Evolutionary conservation across 2,113 vertebrate genomes (phyloP).

Genomic region (Crotalus helleri): DNA sequence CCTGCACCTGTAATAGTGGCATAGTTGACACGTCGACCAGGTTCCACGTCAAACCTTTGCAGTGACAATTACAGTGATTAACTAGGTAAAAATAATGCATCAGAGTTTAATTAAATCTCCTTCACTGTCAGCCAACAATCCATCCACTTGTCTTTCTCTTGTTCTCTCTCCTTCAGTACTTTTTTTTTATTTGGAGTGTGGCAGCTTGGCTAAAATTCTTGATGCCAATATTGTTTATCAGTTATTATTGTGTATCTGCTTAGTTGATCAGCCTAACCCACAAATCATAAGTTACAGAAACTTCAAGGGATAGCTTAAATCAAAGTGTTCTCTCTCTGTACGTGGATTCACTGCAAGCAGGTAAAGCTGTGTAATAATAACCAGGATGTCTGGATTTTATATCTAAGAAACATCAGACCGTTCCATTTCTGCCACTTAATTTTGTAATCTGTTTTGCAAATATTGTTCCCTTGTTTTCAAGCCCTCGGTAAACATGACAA

Average conservation of each 20-base stretch:
- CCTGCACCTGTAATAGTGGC: rapidly evolving
- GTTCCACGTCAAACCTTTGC: conserved; percentile 9
- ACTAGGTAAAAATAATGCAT: conserved; percentile 42
- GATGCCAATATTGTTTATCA: background rate
- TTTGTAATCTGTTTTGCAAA: background rate
- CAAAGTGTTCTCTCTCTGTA: background rate
- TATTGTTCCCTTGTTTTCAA: background rate
- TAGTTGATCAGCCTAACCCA: background rate
- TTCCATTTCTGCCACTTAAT: background rate
- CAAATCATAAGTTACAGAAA: background rate
- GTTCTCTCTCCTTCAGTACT: background rate
- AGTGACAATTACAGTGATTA: conserved; percentile 32
- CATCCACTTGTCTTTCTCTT: background rate
- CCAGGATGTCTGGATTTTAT: background rate
- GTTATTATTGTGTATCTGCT: background rate
- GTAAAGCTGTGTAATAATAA: background rate
- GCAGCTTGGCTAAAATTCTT: conserved; percentile 13
- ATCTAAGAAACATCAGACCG: background rate
- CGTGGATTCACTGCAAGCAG: background rate
- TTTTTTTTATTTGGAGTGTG: conserved; percentile 1
- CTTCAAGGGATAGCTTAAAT: background rate
- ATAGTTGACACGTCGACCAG: background rate
- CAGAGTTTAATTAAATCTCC: conserved; percentile 29
- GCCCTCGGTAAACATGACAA: background rate
- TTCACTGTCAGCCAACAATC: conserved; percentile 14